A percentile compares a stretch with the other conserved stretches of the same genome.
These are phyloP conservation scores for Petrophora chlorosata DNA, from an alignment of 2,888 invertebrate species.

Conservation along the genomic window DNA sequence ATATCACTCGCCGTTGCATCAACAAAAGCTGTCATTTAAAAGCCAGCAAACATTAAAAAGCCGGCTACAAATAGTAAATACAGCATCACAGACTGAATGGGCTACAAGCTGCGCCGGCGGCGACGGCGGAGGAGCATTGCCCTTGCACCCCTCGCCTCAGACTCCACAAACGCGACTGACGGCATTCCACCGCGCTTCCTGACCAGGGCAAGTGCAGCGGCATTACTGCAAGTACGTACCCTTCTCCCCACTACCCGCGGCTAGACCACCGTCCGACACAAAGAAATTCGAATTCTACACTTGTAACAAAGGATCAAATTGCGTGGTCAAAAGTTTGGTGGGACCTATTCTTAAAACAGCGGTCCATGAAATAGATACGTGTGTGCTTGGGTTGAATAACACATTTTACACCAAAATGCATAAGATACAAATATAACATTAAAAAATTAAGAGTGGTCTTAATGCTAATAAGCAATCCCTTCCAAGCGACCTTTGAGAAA, in stretches of 20 bases:
- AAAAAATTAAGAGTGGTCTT: too few species aligned
- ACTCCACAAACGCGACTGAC: constrained; percentile 79
- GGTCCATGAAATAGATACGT: too few species aligned
- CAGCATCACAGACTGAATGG: constrained; percentile 71
- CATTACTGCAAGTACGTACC: constrained; percentile 76
- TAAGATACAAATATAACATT: too few species aligned
- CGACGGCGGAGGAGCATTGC: constrained; percentile 76
- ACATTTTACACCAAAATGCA: too few species aligned
- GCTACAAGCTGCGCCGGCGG: constrained; percentile 53
- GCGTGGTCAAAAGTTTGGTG: neutral
- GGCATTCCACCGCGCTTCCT: constrained; percentile 83
- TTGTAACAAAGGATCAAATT: constrained; percentile 5
- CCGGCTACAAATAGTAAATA: constrained; percentile 60
- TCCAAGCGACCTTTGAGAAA: too few species aligned
- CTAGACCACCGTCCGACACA: constrained; percentile 49
- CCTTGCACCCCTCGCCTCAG: constrained; percentile 57
- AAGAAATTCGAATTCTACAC: constrained; percentile 41
- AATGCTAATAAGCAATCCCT: too few species aligned
- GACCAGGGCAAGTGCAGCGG: constrained; percentile 81
- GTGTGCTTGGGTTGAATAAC: too few species aligned
- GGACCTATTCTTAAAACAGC: too few species aligned
- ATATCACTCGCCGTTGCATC: too few species aligned
- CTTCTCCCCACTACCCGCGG: constrained; percentile 42
- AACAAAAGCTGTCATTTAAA: too few species aligned
- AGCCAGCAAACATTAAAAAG: too few species aligned